Evolutionary conservation across 2,113 vertebrate species (phyloP), one percentile per base, ranked within the genome.

Genomic region (Dolichotis patagonum): DNA sequence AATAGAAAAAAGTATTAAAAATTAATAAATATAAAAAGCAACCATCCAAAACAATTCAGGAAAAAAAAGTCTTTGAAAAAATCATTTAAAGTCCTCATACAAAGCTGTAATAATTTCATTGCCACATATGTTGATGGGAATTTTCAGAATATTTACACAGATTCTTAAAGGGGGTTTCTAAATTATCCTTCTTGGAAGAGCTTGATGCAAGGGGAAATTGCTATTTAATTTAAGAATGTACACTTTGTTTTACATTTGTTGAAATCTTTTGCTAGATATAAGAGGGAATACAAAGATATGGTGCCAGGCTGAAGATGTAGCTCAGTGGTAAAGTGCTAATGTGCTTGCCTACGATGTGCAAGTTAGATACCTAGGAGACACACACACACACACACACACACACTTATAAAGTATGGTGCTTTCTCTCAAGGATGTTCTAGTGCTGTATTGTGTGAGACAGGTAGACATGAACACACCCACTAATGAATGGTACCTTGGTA

Each of bases 161-260:
- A 84, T 92, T 91, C 19, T 56, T 95, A 60, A 88, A 89, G 71
- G 20, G 19, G 22, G 75, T 95, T 96, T 91, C 49, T 84, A 81
- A 95, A 83, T 81, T 35, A 63, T 91, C n/a, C 85, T 32, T 87
- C 35, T 93, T 89, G 56, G 58, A 87, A 92, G 65, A 95, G 62
- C 19, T 80, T 89, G 49, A 8, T 56, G 41, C 28, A 41, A 73
- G 28, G n/a, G 28, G 13, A 94, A 87, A 89, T 38, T 71, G 38
- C 71, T 88, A 38, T 58, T 87, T 84, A 49, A 41, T 85, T 95
- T 52, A 60, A 77, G 90, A 85, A 24, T 12, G 43, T 28, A 49
- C 54, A 73, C 19, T 93, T 96, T 91, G 75, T 65, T 81, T 83
- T 63, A 71, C 83, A 86, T 89, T 10, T 86, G 22, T 58, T 19